Evolutionary conservation across 2,113 vertebrate species (phyloP), one percentile per base, ranked within the genome.

Genomic region (Prunella fulvescens): DNA sequence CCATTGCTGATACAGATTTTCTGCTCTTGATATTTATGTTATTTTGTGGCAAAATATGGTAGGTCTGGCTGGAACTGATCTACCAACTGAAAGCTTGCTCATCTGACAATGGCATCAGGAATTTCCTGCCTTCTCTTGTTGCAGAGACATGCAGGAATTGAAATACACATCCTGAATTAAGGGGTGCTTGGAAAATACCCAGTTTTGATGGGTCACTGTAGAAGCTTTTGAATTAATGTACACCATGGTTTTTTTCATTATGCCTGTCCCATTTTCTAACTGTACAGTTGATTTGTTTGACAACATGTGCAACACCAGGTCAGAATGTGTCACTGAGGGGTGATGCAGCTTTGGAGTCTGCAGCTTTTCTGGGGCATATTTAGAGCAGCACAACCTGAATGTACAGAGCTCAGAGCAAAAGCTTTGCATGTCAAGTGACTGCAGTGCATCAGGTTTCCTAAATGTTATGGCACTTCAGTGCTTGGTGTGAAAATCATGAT

Each of bases 81-180:
- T 96, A 70, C 93, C 45, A 24, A 13, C 51, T 25, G 19, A 45
- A 56, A 56, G 77, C 85, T 93, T 90, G 64, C 88, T 92, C 12
- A 2, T 44, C 88, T 74, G 54, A 73, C 87, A 71, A 19, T 10
- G 56, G 77, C 51, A 76, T 47, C 91, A 93, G 90, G 72, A 93
- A 94, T 65, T 85, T 88, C 82, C 72, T 87, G 81, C 40, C 72
- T 81, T 51, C 50, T 61, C 61, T n/a, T 72, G 22, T 24, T 90
- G 79, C 81, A 78, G 81, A 94, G 74, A 88, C 48, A 40, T 1
- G 48, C 78, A 92, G 85, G 74, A 77, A 74, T 50, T 78, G 61
- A 86, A 88, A 93, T 83, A 95, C 65, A 96, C 90, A 96, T 95
- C 95, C 96, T 95, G 85, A 95, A 82, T 79, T 84, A 86, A 94